Evolutionary conservation across 2,888 invertebrate species (phyloP), one percentile per base, ranked within the genome.

Genomic region (Aspidiotus rigidus): DNA sequence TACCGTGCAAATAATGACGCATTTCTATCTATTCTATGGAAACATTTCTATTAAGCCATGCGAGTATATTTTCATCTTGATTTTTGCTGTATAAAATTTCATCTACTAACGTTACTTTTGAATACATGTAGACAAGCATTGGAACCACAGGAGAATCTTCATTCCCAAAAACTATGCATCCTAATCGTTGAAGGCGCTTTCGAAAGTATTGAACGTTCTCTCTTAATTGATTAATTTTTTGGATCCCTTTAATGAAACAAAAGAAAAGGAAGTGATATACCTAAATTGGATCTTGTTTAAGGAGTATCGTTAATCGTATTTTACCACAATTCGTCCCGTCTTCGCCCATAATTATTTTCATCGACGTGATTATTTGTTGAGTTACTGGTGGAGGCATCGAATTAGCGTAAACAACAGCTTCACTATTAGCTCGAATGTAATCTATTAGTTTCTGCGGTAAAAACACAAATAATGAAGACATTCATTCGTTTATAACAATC

Each of bases 121-220:
- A 92, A 79, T 93, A 96, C 75, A 92, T 83, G 81, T 93, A 99
- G 73, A 95, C 88, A 77, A 99, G 81, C 82, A 99, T 84, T 15
- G 98, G 98, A 76, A 99, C 93, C 72, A 99, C 96, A 0, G 98
- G 98, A 59, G 96, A 96, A 79, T 94, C 92, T 76, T 86, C 86
- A 80, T 94, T 90, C 8, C 98, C 98, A 78, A 90, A 91, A 73
- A 88, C 86, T 74, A 97, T 90, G 74, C 95, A 91, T 73, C 97
- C 95, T 79, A 93, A 88, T 78, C 89, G 89, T 72, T 88, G 86
- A 73, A 98, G 80, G 73, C 86, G 83, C 72, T 83, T 81, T 70
- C 92, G 83, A 77, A 93, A 91, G 78, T 93, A 93, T 66, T 83
- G 81, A 0, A 93, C 88, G 80, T 96, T 96, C 73, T 87, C 83